Evolutionary conservation across 1,140 invertebrate genomes (phyloP).

Genomic region (Laodelphax striatellus): DNA sequence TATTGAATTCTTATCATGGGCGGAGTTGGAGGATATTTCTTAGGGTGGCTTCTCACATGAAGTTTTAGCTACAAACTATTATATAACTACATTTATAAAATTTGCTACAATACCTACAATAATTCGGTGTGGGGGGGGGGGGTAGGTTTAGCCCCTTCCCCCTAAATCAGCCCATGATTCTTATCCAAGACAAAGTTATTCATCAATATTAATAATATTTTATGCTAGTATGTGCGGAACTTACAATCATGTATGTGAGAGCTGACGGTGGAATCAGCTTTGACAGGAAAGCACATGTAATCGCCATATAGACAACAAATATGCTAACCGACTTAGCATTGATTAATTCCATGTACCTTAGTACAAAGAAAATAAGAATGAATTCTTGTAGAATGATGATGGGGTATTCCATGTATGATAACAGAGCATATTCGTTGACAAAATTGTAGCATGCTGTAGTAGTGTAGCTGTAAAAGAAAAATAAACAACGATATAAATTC

Average conservation of each 20-base stretch:
- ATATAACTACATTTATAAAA: too few species aligned
- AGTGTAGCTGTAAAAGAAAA: constrained; percentile 48
- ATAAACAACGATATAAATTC: not conserved
- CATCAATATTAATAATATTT: too few species aligned
- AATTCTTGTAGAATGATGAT: constrained; percentile 54
- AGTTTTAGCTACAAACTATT: too few species aligned
- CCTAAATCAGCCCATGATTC: too few species aligned
- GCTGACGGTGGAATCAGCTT: constrained; percentile 40
- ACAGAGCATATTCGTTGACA: constrained; percentile 48
- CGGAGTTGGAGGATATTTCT: too few species aligned
- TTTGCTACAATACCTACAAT: too few species aligned
- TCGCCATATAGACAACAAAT: constrained; percentile 35
- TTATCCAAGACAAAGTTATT: too few species aligned
- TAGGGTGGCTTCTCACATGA: too few species aligned
- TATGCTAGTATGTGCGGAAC: too few species aligned
- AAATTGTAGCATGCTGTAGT: constrained; percentile 58
- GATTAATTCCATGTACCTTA: constrained; percentile 44
- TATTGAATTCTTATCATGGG: too few species aligned
- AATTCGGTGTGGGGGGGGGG: too few species aligned
- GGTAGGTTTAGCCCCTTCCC: too few species aligned
- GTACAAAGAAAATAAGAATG: constrained; percentile 47
- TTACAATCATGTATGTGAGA: constrained; percentile 46
- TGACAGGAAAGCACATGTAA: constrained; percentile 35
- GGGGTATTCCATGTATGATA: constrained; percentile 61
- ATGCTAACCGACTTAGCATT: constrained; percentile 31